Evolutionary conservation across 1,140 invertebrate genomes (phyloP), one percentile per base, ranked within the genome.

Genomic region (Palaemon carinicauda): DNA sequence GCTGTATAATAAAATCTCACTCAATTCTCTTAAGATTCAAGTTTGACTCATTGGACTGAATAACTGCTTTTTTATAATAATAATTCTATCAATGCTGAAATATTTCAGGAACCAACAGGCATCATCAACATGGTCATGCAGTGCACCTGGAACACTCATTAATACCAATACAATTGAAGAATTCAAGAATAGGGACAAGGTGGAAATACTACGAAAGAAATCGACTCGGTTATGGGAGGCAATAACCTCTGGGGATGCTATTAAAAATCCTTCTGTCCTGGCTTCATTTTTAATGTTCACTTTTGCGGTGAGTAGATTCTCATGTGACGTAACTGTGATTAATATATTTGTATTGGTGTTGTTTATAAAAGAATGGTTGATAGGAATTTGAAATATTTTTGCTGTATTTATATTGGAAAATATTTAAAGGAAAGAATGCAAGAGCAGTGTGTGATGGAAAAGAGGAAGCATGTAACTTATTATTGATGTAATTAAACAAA

Each of bases 131-230:
- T 94, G 93, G 90, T 92, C 94, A 27, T 86, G 79, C 85, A 92
- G 92, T 80, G 92, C 94, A 27, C 90, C 91, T 87, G 97, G 97
- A 14, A 93, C 92, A 82, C 92, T 98, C 71, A 92, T 96, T 71
- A 97, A 97, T 91, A 96, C 94, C 90, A 98, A 98, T 91, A 98
- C 97, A 1, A 93, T 97, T 41, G 97, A 98, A 90, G 93, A 94
- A 53, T 99, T 98, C 91, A 97, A 97, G 91, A 92, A 94, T 74
- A 94, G 93, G 89, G 94, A 98, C 91, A 97, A 98, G 91, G 94
- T 94, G 79, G 90, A 93, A 50, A 92, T 98, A 17, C 92, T 98
- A 3, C 93, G 94, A 71, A 90, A 92, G 29, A 91, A 94, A 90
- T 96, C 96, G 19, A 91, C 93, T 89, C 90, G 93, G 90, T 91